phyloP scores from a whole-genome alignment of 2,113 vertebrate species.

The Dipodomys spectabilis region DNA sequence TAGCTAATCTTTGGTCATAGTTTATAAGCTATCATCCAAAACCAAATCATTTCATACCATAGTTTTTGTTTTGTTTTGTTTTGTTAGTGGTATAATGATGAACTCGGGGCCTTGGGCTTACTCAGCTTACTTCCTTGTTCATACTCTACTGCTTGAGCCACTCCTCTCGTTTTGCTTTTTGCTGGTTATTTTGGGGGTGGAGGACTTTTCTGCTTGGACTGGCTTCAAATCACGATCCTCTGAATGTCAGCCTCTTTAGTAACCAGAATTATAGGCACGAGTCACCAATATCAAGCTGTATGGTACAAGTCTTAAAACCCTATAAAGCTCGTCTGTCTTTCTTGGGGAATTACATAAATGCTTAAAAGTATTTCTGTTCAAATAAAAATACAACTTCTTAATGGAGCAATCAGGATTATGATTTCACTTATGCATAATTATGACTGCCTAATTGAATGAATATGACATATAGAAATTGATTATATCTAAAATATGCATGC shows the following conservation, averaged over 20 bases:
- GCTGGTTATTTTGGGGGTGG: too few species aligned
- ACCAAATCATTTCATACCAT: not conserved
- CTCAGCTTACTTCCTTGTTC: too few species aligned
- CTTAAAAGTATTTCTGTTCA: conserved; percentile 31
- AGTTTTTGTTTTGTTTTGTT: too few species aligned
- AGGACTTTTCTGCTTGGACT: too few species aligned
- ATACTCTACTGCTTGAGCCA: too few species aligned
- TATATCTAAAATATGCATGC: not conserved
- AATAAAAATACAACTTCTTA: conserved; percentile 51
- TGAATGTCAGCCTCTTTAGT: too few species aligned
- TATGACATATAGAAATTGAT: not conserved
- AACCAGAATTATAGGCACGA: too few species aligned
- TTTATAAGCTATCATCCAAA: conserved; percentile 29
- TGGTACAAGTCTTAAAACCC: not conserved
- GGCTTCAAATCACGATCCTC: too few species aligned
- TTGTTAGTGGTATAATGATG: too few species aligned
- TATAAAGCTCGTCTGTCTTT: not conserved
- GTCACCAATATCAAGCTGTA: not conserved
- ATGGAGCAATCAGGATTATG: conserved; percentile 19
- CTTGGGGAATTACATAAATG: conserved; percentile 33
- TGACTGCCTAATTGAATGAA: conserved; percentile 38
- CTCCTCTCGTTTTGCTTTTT: too few species aligned
- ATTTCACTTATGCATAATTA: conserved; percentile 40
- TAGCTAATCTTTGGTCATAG: not conserved
- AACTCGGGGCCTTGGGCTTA: too few species aligned